These are phyloP conservation scores for Pangasius djambal DNA, from an alignment of 2,797 vertebrate genomes.

Conservation along the genomic window DNA sequence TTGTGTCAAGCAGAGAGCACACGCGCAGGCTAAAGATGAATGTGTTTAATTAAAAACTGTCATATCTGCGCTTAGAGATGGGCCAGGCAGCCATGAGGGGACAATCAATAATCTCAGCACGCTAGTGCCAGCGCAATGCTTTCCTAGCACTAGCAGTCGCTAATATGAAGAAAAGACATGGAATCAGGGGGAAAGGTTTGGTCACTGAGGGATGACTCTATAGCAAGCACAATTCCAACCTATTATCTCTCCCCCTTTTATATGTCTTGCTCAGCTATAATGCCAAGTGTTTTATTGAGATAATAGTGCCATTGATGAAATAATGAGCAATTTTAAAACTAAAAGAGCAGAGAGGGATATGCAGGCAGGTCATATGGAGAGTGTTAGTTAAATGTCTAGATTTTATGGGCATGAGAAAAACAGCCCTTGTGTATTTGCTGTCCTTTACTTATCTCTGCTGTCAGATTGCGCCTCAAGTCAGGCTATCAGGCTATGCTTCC, in stretches of 20 bases:
- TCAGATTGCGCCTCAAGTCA: constrained; percentile 24
- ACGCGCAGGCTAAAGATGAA: constrained; percentile 74
- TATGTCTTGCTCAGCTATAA: constrained; percentile 1
- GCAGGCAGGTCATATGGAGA: not conserved
- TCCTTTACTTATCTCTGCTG: constrained; percentile 32
- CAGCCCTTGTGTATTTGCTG: not conserved
- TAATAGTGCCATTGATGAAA: constrained; percentile 1
- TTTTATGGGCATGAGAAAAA: not conserved
- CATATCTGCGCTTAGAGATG: constrained; percentile 78
- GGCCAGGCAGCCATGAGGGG: constrained; percentile 67
- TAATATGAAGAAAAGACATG: constrained; percentile 31
- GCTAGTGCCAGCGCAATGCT: constrained; percentile 40
- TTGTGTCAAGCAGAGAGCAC: constrained; percentile 70
- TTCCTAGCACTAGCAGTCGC: constrained; percentile 9
- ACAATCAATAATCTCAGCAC: constrained; percentile 72
- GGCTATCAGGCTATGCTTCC: not conserved
- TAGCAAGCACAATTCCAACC: not conserved
- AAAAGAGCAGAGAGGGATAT: not conserved
- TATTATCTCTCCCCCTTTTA: not conserved
- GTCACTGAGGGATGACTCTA: constrained; percentile 31
- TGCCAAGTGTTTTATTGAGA: not conserved
- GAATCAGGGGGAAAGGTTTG: constrained; percentile 29
- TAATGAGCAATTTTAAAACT: not conserved
- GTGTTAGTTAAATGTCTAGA: not conserved
- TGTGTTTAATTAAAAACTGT: constrained; percentile 84